Conservation (phyloP, 2,113 vertebrate genomes). For the Cepphus grylle region DNA sequence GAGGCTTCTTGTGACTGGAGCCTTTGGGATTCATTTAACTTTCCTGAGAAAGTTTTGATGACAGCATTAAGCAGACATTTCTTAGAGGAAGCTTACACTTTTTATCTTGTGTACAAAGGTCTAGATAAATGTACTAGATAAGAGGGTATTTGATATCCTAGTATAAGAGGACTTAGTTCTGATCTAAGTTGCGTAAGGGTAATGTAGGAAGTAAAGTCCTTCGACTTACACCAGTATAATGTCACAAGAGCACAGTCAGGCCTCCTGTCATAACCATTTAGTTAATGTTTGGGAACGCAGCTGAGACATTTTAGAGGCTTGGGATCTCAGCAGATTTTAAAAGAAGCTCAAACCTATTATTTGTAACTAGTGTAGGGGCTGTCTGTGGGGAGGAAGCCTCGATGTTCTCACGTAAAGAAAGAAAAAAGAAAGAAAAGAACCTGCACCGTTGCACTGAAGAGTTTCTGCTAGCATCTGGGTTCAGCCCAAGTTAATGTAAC, state of each 20-base stretch:
- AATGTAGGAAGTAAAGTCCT: not conserved
- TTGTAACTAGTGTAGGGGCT: not conserved
- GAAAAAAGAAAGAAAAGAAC: not conserved
- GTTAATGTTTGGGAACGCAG: not conserved
- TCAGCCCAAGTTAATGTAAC: not conserved
- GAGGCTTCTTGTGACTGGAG: not conserved
- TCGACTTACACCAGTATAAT: not conserved
- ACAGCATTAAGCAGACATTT: not conserved
- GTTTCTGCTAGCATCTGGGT: not conserved
- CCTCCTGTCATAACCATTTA: not conserved
- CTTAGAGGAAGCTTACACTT: not conserved
- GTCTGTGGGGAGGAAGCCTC: not conserved
- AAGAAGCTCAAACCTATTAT: not conserved
- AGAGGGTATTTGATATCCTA: not conserved
- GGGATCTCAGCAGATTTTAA: not conserved
- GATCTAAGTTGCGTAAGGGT: not conserved
- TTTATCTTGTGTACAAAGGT: not conserved
- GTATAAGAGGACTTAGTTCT: not conserved
- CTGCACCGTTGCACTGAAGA: not conserved
- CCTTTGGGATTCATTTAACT: not conserved
- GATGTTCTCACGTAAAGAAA: too few species aligned
- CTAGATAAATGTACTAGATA: not conserved
- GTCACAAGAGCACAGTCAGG: not conserved
- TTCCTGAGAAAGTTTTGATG: not conserved
- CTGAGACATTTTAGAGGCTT: not conserved